Evolutionary conservation across 2,888 invertebrate species (phyloP).

Genomic region (Syrphus vitripennis): DNA sequence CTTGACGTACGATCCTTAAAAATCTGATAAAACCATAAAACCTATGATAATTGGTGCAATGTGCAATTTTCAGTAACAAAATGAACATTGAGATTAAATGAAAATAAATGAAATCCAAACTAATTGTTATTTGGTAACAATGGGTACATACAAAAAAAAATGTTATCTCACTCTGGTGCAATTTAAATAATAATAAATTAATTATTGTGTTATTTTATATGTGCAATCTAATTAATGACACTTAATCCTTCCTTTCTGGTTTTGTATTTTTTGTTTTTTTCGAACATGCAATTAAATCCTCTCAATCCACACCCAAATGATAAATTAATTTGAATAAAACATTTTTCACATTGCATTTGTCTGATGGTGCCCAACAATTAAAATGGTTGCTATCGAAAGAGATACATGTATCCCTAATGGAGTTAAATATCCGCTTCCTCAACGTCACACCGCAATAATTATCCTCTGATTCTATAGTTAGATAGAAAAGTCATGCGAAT

Average conservation of each 20-base stretch:
- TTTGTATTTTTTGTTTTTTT: no score
- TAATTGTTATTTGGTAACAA: background rate
- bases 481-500: background rate
- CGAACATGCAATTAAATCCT: conserved; percentile 32
- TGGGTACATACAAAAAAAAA: background rate
- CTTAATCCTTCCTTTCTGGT: conserved; percentile 18
- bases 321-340: conserved; percentile 54
- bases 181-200: conserved; percentile 50
- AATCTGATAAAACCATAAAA: no score
- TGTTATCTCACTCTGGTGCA: background rate
- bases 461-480: background rate
- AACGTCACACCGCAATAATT: conserved; percentile 18
- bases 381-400: conserved; percentile 4
- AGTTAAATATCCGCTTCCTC: conserved; percentile 14
- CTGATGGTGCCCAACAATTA: conserved; percentile 27
- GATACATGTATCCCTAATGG: background rate
- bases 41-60: no score
- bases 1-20: no score
- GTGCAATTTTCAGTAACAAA: background rate
- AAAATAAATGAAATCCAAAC: background rate
- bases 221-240: conserved; percentile 31
- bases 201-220: conserved; percentile 1
- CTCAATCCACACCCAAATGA: conserved; percentile 7
- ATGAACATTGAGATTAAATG: background rate
- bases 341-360: conserved; percentile 41